Evolutionary conservation across 64 coral and sea anemone genomes (phyloP).

Genomic region (Actinia tenebrosa): DNA sequence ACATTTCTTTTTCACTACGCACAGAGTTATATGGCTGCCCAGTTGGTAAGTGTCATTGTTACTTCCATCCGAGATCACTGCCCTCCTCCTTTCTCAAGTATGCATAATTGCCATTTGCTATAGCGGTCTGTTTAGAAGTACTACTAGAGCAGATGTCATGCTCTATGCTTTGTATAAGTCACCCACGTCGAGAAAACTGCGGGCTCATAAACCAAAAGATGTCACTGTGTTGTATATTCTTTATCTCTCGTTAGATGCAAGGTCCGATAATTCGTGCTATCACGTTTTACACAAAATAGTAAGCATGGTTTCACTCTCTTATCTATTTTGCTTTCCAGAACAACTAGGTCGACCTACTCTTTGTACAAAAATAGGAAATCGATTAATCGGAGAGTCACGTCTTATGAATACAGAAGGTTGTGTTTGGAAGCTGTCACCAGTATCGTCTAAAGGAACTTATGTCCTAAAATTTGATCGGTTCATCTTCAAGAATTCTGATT

Average conservation of each 20-base stretch:
- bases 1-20: slow-evolving; percentile 47
- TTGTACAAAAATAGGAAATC: slow-evolving; percentile 26
- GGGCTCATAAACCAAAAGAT: too few species aligned
- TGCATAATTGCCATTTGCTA: too few species aligned
- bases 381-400: slow-evolving; percentile 36
- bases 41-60: slow-evolving; percentile 13
- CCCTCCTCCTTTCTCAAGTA: not conserved
- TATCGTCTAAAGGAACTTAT: slow-evolving; percentile 16
- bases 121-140: too few species aligned
- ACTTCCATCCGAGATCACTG: not conserved
- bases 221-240: too few species aligned
- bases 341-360: slow-evolving; percentile 1
- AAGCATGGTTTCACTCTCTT: not conserved
- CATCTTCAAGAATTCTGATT: slow-evolving; percentile 31
- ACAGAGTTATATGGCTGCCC: slow-evolving; percentile 62
- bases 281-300: not conserved
- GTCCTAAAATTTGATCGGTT: slow-evolving; percentile 37
- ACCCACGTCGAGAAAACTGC: too few species aligned
- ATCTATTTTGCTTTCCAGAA: not conserved
- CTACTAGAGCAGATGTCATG: too few species aligned
- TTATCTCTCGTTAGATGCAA: too few species aligned
- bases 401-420: slow-evolving; percentile 30
- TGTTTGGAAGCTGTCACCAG: slow-evolving; percentile 35
- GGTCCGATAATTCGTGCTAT: too few species aligned
- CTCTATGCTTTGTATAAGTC: too few species aligned